A percentile compares a stretch with the other conserved stretches of the same genome.
phyloP scores from a whole-genome alignment of 2,888 invertebrate genomes.

The Phaonia tiefii region DNA sequence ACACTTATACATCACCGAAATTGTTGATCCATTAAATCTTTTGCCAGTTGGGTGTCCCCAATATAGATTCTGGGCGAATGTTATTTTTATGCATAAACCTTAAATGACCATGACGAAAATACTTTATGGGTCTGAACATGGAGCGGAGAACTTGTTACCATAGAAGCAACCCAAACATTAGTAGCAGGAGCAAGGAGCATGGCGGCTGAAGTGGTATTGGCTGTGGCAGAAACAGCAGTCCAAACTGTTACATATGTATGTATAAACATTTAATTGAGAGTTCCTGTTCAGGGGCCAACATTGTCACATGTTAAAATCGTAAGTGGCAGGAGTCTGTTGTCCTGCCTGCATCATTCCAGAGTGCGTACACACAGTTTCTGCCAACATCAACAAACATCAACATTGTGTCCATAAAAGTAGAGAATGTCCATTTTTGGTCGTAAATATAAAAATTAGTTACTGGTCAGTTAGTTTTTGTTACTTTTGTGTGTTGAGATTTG shows the following conservation, averaged over 20 bases:
- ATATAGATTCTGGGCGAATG: conserved; percentile 29
- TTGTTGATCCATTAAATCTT: conserved; percentile 61
- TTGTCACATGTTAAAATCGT: not conserved
- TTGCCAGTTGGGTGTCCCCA: conserved; percentile 8
- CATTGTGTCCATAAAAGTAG: conserved; percentile 49
- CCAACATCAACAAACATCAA: conserved; percentile 25
- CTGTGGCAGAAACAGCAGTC: not conserved
- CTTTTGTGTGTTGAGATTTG: conserved; percentile 31
- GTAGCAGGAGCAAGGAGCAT: not conserved
- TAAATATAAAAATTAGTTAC: conserved; percentile 79
- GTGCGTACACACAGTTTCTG: not conserved
- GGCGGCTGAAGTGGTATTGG: conserved; percentile 1
- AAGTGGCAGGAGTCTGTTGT: not conserved
- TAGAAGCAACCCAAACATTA: conserved; percentile 19
- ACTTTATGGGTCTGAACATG: conserved; percentile 61
- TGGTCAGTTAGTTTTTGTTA: conserved; percentile 73
- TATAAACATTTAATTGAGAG: conserved; percentile 55
- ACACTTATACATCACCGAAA: not conserved
- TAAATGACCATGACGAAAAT: conserved; percentile 68
- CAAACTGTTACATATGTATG: not conserved
- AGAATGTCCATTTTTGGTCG: conserved; percentile 66
- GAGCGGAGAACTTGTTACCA: conserved; percentile 30
- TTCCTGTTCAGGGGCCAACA: conserved; percentile 17
- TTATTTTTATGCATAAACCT: conserved; percentile 60
- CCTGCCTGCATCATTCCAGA: not conserved